Base-by-base conservation (phyloP, 2,888 invertebrate genomes). In the Theretra japonica region DNA sequence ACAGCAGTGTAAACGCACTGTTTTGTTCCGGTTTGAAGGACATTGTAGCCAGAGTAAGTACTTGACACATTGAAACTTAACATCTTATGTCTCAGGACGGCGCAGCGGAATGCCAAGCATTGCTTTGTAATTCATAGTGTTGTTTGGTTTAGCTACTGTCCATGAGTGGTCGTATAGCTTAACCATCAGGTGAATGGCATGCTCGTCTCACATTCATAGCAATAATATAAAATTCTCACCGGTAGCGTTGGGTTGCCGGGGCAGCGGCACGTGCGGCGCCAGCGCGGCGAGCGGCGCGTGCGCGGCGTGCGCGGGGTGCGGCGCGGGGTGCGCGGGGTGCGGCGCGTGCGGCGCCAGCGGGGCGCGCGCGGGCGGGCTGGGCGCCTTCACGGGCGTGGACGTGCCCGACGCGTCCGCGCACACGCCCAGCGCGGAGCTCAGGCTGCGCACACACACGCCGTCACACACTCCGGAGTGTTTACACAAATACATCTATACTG, bases 361-460 rank as follows among this genome's bases (percentile, higher is more conserved):
- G 74, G 89, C 85, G 88, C 82, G 77, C 82, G 69, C 33, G 86
- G 86, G 83, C 84, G 89, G 83, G 81, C 90, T 81, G 78, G 89
- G 69, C 30, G 86, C 87, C 76, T 93, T 93, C 87, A 79, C 88
- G 70, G 93, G 93, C 82, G 93, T 92, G 62, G 91, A 90, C 75
- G 93, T 83, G 62, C 90, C 91, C 53, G 92, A 89, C 75, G 82
- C 80, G 53, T n/a, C 53, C 19, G 19, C 53, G 53, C 19, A 53
- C 53, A n/a, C 53, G 53, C 53, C 85, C 77, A 65, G 41, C 65
- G 85, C 83, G 79, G 86, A 89, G 90, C 88, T 91, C 84, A 91
- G 83, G 86, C 92, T 92, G 89, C 80, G 76, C 79, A 82, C 75
- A 81, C 73, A 1, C 30, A 23, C 41, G 28, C 71, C 72, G 59